Percentiles rank a stretch among this genome's conserved stretches.
These are phyloP conservation scores for Bellardia pandia DNA, from an alignment of 2,888 invertebrate species.

Conservation along the genomic window DNA sequence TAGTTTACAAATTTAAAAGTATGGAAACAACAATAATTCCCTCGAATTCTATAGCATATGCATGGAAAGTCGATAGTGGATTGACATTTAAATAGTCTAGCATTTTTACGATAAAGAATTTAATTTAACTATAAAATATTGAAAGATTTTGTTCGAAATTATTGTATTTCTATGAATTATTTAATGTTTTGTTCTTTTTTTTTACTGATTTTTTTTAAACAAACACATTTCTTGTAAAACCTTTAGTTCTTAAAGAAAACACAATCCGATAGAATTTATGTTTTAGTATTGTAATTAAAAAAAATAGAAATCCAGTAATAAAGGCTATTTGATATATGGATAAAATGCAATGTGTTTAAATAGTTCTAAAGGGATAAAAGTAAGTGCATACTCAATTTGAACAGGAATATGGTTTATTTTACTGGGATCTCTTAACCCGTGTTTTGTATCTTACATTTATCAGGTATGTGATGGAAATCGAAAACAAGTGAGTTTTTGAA, in stretches of 20 bases:
- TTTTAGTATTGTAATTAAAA: slow-evolving; percentile 65
- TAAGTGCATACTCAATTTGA: too few species aligned
- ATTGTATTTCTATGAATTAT: slow-evolving; percentile 30
- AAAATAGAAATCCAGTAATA: slow-evolving; percentile 55
- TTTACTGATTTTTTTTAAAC: slow-evolving; percentile 24
- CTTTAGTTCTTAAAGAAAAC: slow-evolving; percentile 38
- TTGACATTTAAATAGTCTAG: not conserved
- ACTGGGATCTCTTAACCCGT: too few species aligned
- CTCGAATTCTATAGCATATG: not conserved
- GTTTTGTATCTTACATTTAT: too few species aligned
- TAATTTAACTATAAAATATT: too few species aligned
- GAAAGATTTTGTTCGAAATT: not conserved
- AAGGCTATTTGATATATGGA: slow-evolving; percentile 48
- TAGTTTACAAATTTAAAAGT: slow-evolving; percentile 6
- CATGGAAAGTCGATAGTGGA: not conserved
- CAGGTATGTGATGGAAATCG: too few species aligned
- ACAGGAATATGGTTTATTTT: too few species aligned
- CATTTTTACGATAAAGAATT: not conserved
- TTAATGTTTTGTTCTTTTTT: slow-evolving; percentile 19
- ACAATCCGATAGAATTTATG: slow-evolving; percentile 56
- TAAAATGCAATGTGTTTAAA: not conserved
- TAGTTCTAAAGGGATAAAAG: not conserved
- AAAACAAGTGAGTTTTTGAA: too few species aligned
- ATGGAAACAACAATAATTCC: not conserved
- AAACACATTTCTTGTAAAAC: slow-evolving; percentile 32